Base-by-base conservation (phyloP, 2,888 invertebrate species). In the Meiosimyza platycephala region DNA sequence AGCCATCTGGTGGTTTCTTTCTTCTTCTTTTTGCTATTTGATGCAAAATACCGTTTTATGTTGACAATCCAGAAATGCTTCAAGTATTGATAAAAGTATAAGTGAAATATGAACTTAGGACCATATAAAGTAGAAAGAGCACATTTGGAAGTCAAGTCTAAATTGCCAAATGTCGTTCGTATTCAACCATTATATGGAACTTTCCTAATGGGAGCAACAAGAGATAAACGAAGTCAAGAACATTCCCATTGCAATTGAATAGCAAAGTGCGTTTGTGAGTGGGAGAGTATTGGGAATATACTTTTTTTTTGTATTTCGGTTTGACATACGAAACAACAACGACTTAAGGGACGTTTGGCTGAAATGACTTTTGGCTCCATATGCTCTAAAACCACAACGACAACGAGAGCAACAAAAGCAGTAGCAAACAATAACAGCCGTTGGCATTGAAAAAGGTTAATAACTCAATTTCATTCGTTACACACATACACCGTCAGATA, bases 321-420 rank as follows among this genome's bases (percentile, higher is more conserved):
- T 66, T 68, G 73, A 76, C 80, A 81, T 78, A 80, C 78, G 82
- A 81, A 63, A 28, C 28, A 28, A 28, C 28, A 28, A 82, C 82
- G 81, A 84, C 83, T 84, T 82, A 79, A 82, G 85, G 85, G 85
- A 85, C 80, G 85, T 28, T 28, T 81, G 82, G 78, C 80, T 81
- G 81, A 85, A 85, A 85, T 85, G 83, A 85, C 85, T 85, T 84
- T 83, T 85, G 84, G 82, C 81, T 82, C 83, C 79, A 80, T 79
- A 82, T 84, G 82, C 72, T 63, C 72, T 74, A 54, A 72, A 75
- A 63, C 55, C 72, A 71, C 50, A 67, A 33, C 22, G 65, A 67
- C n/a, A 16, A 60, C 48, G 52, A 65, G n/a, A 28, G 28, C 28
- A 28, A 28, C 28, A 33, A 33, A 13, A 54, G 57, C 70, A 75